These are phyloP conservation scores for Limonius californicus DNA, from an alignment of 1,140 invertebrate species.

Conservation along the genomic window DNA sequence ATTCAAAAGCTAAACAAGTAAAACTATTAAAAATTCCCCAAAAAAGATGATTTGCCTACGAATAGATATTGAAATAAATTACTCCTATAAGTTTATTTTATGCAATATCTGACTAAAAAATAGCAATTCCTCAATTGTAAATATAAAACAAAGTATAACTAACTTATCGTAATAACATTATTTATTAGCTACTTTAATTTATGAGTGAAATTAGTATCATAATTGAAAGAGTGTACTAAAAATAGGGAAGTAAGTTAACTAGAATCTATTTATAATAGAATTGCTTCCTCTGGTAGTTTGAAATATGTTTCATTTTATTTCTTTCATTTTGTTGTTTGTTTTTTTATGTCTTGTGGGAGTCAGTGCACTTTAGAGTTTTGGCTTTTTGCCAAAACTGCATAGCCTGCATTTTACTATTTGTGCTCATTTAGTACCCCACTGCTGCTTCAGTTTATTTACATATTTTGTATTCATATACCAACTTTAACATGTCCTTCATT, in stretches of 20 bases:
- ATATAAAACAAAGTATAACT: not conserved
- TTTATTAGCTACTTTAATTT: too few relatives aligned
- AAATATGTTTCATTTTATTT: not conserved
- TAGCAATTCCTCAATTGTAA: not conserved
- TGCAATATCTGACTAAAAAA: too few relatives aligned
- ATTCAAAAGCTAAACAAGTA: too few relatives aligned
- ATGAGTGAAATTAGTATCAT: too few relatives aligned
- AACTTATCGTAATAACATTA: not conserved
- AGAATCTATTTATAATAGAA: not conserved
- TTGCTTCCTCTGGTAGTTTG: not conserved
- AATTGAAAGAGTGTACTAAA: not conserved
- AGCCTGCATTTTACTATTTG: not conserved
- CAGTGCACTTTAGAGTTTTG: not conserved
- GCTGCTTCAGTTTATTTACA: too few relatives aligned
- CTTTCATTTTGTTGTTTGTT: not conserved
- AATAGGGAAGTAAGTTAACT: not conserved
- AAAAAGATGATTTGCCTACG: too few relatives aligned
- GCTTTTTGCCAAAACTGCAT: not conserved
- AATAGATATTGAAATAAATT: too few relatives aligned
- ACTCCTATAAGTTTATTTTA: too few relatives aligned
- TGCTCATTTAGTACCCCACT: not conserved
- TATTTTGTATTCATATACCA: not conserved
- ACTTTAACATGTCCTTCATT: constrained; percentile 39
- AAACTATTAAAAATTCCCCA: too few relatives aligned
- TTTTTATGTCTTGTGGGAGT: not conserved